Evolutionary conservation across 2,797 vertebrate species (phyloP), one percentile per base, ranked within the genome.

Genomic region (Huso huso): DNA sequence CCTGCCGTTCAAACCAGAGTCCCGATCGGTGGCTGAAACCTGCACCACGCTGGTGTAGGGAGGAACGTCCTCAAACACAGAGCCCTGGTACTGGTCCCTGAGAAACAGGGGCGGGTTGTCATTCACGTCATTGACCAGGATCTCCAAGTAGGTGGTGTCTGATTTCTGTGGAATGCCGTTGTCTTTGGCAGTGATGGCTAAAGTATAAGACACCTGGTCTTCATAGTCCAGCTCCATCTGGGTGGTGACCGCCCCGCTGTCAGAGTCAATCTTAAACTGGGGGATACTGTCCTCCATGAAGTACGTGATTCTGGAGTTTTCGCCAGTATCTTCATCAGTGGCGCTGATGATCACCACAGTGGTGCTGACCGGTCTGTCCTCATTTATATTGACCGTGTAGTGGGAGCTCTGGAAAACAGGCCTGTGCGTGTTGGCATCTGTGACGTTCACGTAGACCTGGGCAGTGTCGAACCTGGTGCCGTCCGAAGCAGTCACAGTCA

Each of bases 371-470:
- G 92, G 90, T 23, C 86, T 79, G 83, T 98, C 95, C 82, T 99
- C 96, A 0, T 95, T 93, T 49, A 99, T 85, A 8, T 90, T 98
- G 68, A 98, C 87, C 0, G 96, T 97, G 69, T 98, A 98, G 75
- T 99, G 96, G 3, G 96, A 98, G 79, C 95, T 99, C 86, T 98
- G 96, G 64, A 98, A 99, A 67, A 99, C 95, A 0, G 96, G 96
- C 1, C 96, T 84, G 70, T 99, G 95, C 1, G 96, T 98, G 84
- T 99, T 99, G 73, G 96, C 96, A 0, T 99, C 96, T 0, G 96
- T 99, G 74, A 98, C 93, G 0, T 98, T 99, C 51, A 98, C 84
- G 4, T 92, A 86, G 7, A 97, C 93, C 69, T 91, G 92, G 0
- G 92, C 81, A 0, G 89, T 93, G 87, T 98, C 96, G 7, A 92